Evolutionary conservation across 2,888 invertebrate species (phyloP), one percentile per base, ranked within the genome.

Genomic region (Apotomis capreana): DNA sequence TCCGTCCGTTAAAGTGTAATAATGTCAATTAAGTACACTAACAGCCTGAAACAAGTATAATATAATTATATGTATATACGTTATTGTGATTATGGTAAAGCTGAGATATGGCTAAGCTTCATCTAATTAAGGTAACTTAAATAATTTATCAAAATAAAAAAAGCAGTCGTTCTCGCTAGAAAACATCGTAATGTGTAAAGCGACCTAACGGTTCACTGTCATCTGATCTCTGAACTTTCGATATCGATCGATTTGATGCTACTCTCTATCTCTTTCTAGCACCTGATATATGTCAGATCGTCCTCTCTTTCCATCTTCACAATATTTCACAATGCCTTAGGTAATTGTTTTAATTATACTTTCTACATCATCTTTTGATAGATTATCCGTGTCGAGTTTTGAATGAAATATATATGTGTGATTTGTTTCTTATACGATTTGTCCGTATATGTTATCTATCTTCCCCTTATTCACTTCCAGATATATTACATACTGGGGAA

Each of bases 211-310:
- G 83, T 83, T 75, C 75, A 71, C 79, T 83, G 85, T 86, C 84
- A 83, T 84, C 81, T 82, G 80, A 74, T 77, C 81, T 84, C 81
- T 82, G 81, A 85, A 87, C 89, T 89, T 89, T 90, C 89, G 82
- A 87, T 88, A 85, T 87, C 87, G 81, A 88, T 87, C 81, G 81
- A 83, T 87, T 74, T 76, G 70, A 69, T 74, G 69, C 59, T 62
- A 61, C 77, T 62, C 52, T 68, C 76, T 70, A 51, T 86, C 86
- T 81, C 81, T 77, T 75, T 86, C 82, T 75, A 76, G 60, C 78
- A 76, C 70, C 76, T 75, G 73, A 76, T 54, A 70, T 69, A 61
- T 80, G 77, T 76, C 12, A 61, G 61, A 61, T 63, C 74, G 75
- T 75, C 80, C 77, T 55, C 68, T 73, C 77, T 64, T 67, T 68